Base-by-base conservation (phyloP, 2,113 vertebrate species). In the Acrocephalus kingi region DNA sequence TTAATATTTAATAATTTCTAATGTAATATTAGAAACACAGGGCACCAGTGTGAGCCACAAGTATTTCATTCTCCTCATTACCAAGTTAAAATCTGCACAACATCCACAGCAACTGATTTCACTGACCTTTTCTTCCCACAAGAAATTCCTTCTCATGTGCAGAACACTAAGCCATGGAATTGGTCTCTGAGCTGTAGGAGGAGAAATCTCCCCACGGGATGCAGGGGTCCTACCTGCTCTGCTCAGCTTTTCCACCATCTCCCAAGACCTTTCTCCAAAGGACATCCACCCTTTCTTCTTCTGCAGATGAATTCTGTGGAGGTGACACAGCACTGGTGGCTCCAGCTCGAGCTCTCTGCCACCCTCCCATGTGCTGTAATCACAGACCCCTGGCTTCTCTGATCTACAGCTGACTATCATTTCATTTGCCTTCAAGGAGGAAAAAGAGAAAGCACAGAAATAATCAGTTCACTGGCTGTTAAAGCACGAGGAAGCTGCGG, bases 81-180 rank as follows among this genome's bases (percentile, higher is more conserved):
- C 73, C 64, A 51, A 76, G 72, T 37, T 73, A 15, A 68, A 74
- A 56, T 56, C 75, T 35, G 51, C 49, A 25, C 28, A 61, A 71
- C 33, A 49, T 75, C 83, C 3, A 37, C 89, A 69, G 55, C 88
- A 94, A 81, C 45, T 7, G 55, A 89, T 87, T 93, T 24, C 75
- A 71, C 76, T 88, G 92, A 96, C 89, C 89, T 95, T 73, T 90
- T 27, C 96, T 33, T 87, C 87, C 92, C 91, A 97, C 93, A 13
- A 79, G 41, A 78, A 85, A 95, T 87, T 86, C 90, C 61, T 89
- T 14, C 25, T 17, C 23, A 1, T 2, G 51, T 28, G 68, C 9
- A 8, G 37, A 90, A 69, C 25, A 71, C 46, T 11, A 23, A 64
- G 41, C 35, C 88, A 76, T 15, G 37, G 13, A 76, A 82, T 3